Base-by-base conservation (phyloP, 2,113 vertebrate genomes). In the Salvelinus namaycush region DNA sequence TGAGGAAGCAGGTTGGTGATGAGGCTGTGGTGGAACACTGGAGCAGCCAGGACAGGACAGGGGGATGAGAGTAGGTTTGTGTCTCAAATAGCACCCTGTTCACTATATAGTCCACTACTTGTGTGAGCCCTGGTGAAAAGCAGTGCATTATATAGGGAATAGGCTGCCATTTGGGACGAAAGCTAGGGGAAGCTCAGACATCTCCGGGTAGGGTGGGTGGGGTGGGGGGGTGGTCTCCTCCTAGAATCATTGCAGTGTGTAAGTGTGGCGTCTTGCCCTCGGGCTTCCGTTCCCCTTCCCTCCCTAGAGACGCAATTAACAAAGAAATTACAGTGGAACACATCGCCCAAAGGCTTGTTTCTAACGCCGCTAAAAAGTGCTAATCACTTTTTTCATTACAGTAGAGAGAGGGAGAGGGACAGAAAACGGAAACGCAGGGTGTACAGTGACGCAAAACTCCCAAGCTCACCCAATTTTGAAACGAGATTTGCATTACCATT, bases 271-370 rank as follows among this genome's bases (percentile, higher is more conserved):
- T 88, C 86, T 81, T 81, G 84, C 89, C 89, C 87, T 60, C 27
- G 62, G 87, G 89, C 89, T 83, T 87, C 79, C 73, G 83, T 79
- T 85, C 77, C 81, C 78, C 86, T 70, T 87, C 76, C 70, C 48
- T 93, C 92, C 90, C 90, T 68, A 81, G 90, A 92, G 92, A 93
- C 81, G 91, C 90, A 94, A 94, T 93, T 93, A 94, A 93, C 92
- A 92, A 93, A 93, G 90, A 93, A 91, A 93, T 92, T 84, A 92
- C 89, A 89, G 91, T 76, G 75, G 84, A 92, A 92, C 89, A 85
- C 87, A 90, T 84, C 74, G 80, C 85, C 87, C 78, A 71, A 51
- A 82, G 89, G 90, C 87, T 80, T 88, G 88, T 90, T 86, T 91
- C 83, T 77, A 76, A 34, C 73, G 74, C 78, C 67, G 74, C 86